phyloP scores from a whole-genome alignment of 37 sponge, comb jelly and placozoan species.

The Cliona cf. orientalis region DNA sequence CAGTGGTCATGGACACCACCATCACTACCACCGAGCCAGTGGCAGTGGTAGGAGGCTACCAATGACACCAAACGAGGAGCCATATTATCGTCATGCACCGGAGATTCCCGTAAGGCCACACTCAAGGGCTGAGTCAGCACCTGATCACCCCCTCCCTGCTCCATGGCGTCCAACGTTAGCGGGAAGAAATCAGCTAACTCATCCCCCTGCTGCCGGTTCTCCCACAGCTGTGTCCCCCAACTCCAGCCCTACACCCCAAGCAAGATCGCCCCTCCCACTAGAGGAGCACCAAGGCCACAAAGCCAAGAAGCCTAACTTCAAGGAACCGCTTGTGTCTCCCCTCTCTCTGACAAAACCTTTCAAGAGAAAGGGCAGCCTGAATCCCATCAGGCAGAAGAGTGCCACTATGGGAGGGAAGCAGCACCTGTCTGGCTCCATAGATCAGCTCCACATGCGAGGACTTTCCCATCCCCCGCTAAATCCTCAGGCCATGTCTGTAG shows the following conservation, averaged over 20 bases:
- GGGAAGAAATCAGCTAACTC: slow-evolving; percentile 15
- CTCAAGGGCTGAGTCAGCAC: slow-evolving; percentile 71
- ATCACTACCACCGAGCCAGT: not conserved
- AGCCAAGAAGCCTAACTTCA: not conserved
- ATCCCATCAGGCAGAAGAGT: slow-evolving; percentile 20
- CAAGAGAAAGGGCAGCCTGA: not conserved
- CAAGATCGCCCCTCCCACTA: not conserved
- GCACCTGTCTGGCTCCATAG: slow-evolving; percentile 5
- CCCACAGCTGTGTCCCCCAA: not conserved
- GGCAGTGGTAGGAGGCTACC: slow-evolving; percentile 21
- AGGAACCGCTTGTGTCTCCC: slow-evolving; percentile 28
- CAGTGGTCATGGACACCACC: not conserved
- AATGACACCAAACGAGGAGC: slow-evolving; percentile 40
- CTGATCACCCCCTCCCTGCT: slow-evolving; percentile 71
- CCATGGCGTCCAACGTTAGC: slow-evolving; percentile 55
- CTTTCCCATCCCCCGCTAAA: not conserved
- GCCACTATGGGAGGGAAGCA: not conserved
- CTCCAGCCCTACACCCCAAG: not conserved
- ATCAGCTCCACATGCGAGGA: not conserved
- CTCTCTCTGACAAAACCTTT: not conserved
- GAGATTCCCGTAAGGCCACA: not conserved
- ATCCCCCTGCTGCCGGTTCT: not conserved
- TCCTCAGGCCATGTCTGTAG: not conserved
- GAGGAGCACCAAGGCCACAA: not conserved
- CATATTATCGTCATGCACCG: not conserved